Percentiles rank a stretch among this genome's conserved stretches.
These are phyloP conservation scores for Huso huso DNA, from an alignment of 2,797 vertebrate species.

Conservation along the genomic window DNA sequence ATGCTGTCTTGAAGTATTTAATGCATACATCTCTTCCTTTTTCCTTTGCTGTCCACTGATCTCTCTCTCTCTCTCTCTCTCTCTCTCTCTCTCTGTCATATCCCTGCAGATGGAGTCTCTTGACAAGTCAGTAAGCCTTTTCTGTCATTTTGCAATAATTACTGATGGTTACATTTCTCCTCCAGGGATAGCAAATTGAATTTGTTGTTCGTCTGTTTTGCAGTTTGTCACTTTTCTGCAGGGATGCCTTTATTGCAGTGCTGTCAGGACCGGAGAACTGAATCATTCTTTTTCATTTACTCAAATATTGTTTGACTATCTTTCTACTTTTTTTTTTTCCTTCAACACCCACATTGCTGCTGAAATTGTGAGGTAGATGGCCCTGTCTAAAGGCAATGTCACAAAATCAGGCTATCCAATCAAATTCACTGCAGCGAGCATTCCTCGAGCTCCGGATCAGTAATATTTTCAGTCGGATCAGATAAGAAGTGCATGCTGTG, in stretches of 20 bases:
- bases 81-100: constrained; percentile 38
- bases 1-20: constrained; percentile 15
- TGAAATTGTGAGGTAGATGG: no score
- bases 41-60: constrained; percentile 34
- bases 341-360: no score
- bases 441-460: no score
- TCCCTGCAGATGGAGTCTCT: constrained; percentile 76
- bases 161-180: not conserved
- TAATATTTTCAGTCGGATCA: no score
- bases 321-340: no score
- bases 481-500: no score
- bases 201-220: constrained; percentile 12
- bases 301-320: no score
- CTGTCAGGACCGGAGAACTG: not conserved
- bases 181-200: not conserved
- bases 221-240: constrained; percentile 11
- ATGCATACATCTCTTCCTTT: constrained; percentile 22
- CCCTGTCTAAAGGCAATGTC: no score
- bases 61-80: constrained; percentile 34
- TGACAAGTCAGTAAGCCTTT: constrained; percentile 92
- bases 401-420: no score
- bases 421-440: no score
- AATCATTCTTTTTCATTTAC: no score
- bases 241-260: not conserved
- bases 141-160: constrained; percentile 23